Conservation (phyloP, 2,113 vertebrate species). For the Syngnathus floridae region DNA sequence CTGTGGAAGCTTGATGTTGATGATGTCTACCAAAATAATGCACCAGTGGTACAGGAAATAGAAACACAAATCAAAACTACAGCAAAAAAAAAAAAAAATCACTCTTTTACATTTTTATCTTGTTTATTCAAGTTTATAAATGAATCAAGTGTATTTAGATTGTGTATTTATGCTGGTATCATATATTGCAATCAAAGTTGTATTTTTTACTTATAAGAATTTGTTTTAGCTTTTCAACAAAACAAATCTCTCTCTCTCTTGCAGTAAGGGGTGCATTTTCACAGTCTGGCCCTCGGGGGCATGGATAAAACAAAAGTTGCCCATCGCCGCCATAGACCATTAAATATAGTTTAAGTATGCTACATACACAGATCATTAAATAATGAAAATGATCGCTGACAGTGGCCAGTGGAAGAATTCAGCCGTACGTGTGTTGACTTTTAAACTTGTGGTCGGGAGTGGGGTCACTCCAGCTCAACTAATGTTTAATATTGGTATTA, state of each 20-base stretch:
- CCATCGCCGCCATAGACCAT: not conserved
- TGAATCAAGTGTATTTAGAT: not conserved
- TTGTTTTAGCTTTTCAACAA: not conserved
- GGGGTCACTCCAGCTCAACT: not conserved
- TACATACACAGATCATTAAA: not conserved
- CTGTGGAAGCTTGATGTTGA: not conserved
- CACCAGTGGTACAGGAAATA: not conserved
- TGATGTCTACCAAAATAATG: not conserved
- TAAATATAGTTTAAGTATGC: not conserved
- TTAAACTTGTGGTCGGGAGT: not conserved
- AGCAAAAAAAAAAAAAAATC: not conserved
- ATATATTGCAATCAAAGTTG: not conserved
- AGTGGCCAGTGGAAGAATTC: not conserved
- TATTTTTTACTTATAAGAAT: not conserved
- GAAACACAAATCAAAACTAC: not conserved
- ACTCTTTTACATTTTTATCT: no score
- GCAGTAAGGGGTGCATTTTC: not conserved
- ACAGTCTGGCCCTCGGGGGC: not conserved
- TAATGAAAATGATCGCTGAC: constrained; percentile 1
- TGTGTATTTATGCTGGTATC: not conserved
- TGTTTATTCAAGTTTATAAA: not conserved
- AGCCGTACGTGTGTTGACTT: not conserved
- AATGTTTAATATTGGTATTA: not conserved
- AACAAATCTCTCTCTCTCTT: not conserved
- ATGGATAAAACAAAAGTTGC: not conserved